Conservation (phyloP, 2,888 invertebrate genomes). For the Phengaris arion region DNA sequence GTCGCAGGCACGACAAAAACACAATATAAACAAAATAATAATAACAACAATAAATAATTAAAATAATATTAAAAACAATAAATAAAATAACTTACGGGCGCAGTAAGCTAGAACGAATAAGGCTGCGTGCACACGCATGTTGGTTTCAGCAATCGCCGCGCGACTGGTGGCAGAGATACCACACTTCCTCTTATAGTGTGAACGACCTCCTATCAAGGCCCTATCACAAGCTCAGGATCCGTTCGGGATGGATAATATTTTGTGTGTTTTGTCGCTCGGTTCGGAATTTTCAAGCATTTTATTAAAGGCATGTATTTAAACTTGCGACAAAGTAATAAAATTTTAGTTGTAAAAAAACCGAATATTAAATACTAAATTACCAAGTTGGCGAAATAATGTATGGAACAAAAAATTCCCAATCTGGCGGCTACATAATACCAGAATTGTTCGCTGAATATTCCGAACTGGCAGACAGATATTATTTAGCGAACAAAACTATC, state of each 20-base stretch:
- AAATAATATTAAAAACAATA: not conserved
- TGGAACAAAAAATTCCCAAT: too few species aligned
- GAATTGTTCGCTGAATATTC: too few species aligned
- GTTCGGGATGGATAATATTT: conserved; percentile 38
- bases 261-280: conserved; percentile 21
- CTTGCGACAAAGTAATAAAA: too few species aligned
- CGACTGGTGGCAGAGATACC: conserved; percentile 44
- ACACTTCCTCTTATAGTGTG: conserved; percentile 59
- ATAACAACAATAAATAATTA: not conserved
- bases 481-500: too few species aligned
- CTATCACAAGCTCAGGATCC: conserved; percentile 51
- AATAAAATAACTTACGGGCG: not conserved
- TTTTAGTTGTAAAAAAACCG: too few species aligned
- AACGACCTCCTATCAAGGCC: conserved; percentile 60
- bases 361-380: too few species aligned
- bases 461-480: too few species aligned
- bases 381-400: too few species aligned
- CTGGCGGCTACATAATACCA: too few species aligned
- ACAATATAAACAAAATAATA: not conserved
- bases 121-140: conserved; percentile 41
- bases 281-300: not conserved
- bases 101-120: conserved; percentile 40
- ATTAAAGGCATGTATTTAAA: too few species aligned
- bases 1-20: not conserved
- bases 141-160: conserved; percentile 37